A percentile compares a stretch with the other conserved stretches of the same genome.
Evolutionary conservation across 2,888 invertebrate species (phyloP).

Genomic region (Agrotis puta): DNA sequence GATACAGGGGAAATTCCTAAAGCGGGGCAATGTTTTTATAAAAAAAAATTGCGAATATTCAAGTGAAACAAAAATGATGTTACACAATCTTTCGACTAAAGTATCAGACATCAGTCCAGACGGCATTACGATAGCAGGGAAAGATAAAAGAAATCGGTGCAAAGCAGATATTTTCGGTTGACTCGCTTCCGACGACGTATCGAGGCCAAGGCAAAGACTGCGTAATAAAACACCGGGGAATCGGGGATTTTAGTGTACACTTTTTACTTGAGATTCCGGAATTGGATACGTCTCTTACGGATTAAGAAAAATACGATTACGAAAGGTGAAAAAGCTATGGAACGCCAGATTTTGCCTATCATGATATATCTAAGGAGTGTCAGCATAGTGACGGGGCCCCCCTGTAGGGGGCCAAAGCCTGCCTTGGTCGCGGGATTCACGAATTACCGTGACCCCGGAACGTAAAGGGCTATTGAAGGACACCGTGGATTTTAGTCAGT

Average conservation of each 20-base stretch:
- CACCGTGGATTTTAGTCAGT: too few relatives aligned
- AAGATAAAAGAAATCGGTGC: constrained; percentile 44
- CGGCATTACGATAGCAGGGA: constrained; percentile 29
- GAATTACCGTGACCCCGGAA: too few relatives aligned
- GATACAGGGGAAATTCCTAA: too few relatives aligned
- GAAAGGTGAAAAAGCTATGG: too few relatives aligned
- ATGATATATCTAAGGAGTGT: too few relatives aligned
- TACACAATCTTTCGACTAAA: constrained; percentile 12
- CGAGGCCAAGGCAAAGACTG: constrained; percentile 47
- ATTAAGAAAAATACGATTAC: background rate
- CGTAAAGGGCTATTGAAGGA: too few relatives aligned
- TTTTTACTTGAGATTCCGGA: background rate
- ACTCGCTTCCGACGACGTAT: constrained; percentile 33
- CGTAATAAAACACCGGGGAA: background rate
- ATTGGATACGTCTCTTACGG: background rate
- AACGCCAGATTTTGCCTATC: too few relatives aligned
- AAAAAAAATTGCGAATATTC: background rate
- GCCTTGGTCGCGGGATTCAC: too few relatives aligned
- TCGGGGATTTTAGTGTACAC: background rate
- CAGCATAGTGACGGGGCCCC: too few relatives aligned
- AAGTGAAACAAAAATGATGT: background rate
- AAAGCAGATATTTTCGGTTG: constrained; percentile 46
- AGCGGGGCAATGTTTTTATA: too few relatives aligned
- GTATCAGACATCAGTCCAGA: constrained; percentile 39
- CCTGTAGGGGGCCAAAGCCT: too few relatives aligned